A percentile compares a stretch with the other conserved stretches of the same genome.
Evolutionary conservation across 1,140 invertebrate genomes (phyloP).

Genomic region (Drosophila navojoa): DNA sequence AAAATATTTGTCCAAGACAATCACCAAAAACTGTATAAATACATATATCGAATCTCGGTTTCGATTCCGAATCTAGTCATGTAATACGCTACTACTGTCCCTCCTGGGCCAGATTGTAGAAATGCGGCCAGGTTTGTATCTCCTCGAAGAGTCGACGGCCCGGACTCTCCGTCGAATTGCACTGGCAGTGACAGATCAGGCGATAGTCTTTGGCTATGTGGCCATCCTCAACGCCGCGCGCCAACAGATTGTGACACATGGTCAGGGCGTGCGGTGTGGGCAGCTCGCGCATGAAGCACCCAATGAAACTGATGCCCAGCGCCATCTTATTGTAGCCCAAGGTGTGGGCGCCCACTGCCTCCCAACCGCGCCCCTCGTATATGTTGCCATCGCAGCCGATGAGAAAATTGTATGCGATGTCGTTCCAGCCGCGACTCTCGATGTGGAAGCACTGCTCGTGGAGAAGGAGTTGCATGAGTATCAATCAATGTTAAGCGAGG

Average conservation of each 20-base stretch:
- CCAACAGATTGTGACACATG: constrained; percentile 80
- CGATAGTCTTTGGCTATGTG: constrained; percentile 84
- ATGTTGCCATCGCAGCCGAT: constrained; percentile 88
- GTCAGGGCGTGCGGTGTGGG: constrained; percentile 74
- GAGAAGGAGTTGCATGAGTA: not conserved
- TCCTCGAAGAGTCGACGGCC: constrained; percentile 74
- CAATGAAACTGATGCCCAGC: constrained; percentile 88
- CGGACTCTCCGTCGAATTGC: constrained; percentile 81
- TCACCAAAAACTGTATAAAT: constrained; percentile 23
- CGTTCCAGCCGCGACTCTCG: constrained; percentile 85
- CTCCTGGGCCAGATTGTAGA: constrained; percentile 69
- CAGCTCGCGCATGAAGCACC: constrained; percentile 85
- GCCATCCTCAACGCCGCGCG: constrained; percentile 83
- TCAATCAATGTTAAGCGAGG: too few relatives aligned
- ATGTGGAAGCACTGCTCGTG: constrained; percentile 85
- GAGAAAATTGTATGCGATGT: constrained; percentile 88
- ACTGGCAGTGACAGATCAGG: constrained; percentile 85
- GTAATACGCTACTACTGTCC: constrained; percentile 27
- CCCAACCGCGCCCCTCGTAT: constrained; percentile 89
- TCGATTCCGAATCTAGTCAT: constrained; percentile 28
- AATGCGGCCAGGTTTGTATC: constrained; percentile 80
- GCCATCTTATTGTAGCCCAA: constrained; percentile 87
- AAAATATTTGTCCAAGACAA: constrained; percentile 28
- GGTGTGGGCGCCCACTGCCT: constrained; percentile 87
- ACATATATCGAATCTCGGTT: constrained; percentile 5